Percentiles rank a stretch among this genome's conserved stretches.
Conservation (phyloP, 2,113 vertebrate genomes). For the Sinocyclocheilus rhinocerous region DNA sequence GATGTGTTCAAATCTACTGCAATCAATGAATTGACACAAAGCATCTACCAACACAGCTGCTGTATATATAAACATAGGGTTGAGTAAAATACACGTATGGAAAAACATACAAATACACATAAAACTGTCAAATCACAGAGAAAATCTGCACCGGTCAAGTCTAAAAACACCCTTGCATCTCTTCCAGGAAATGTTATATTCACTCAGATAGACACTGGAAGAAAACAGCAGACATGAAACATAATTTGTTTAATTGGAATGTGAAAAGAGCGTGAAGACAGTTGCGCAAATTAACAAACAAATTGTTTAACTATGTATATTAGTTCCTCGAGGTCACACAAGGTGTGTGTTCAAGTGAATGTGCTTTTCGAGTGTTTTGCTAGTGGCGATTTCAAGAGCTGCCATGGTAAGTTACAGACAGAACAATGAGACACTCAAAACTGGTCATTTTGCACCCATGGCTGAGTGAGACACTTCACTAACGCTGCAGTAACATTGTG, state of each 20-base stretch:
- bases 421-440: neutral
- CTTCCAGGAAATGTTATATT: neutral
- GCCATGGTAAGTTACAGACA: neutral
- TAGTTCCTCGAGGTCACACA: neutral
- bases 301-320: neutral
- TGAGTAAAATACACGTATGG: neutral
- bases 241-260: neutral
- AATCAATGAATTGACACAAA: neutral
- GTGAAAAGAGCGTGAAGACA: neutral
- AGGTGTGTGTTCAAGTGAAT: neutral
- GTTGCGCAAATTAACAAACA: neutral
- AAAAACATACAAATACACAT: neutral
- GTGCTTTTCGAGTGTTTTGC: neutral
- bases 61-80: neutral
- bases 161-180: neutral
- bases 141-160: neutral
- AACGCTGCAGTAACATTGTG: slow-evolving; percentile 5
- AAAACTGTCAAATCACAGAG: neutral
- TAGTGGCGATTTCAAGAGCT: neutral
- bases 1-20: slow-evolving; percentile 7
- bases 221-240: neutral
- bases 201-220: neutral
- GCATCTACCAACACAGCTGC: neutral
- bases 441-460: slow-evolving; percentile 4
- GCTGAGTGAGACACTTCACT: slow-evolving; percentile 12